Evolutionary conservation across 2,888 invertebrate species (phyloP).

Genomic region (Diloba caeruleocephala): DNA sequence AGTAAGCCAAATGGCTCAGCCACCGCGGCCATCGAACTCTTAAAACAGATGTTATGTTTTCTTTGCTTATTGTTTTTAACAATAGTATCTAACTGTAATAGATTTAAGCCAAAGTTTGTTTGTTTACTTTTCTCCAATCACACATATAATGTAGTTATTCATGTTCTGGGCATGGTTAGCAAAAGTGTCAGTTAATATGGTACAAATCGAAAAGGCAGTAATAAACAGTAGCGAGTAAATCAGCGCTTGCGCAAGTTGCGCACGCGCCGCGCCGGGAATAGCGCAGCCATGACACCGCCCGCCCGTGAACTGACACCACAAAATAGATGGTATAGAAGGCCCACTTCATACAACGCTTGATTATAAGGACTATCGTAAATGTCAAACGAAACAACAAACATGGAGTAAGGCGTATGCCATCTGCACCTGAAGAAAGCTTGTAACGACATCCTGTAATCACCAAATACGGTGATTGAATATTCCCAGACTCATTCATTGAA

Average conservation of each 20-base stretch:
- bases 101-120: not conserved
- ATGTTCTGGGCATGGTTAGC: not conserved
- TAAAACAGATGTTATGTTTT: too few species aligned
- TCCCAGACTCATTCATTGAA: too few species aligned
- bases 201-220: not conserved
- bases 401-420: too few species aligned
- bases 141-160: not conserved
- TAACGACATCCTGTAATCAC: too few species aligned
- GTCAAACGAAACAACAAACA: too few species aligned
- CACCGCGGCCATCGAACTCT: too few species aligned
- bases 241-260: slow-evolving; percentile 14
- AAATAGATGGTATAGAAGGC: not conserved
- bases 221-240: not conserved
- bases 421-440: too few species aligned
- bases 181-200: not conserved
- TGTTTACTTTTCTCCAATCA: not conserved
- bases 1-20: too few species aligned
- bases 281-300: slow-evolving; percentile 24
- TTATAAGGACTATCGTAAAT: too few species aligned
- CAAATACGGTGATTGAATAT: too few species aligned
- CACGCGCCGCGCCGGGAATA: slow-evolving; percentile 17
- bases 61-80: not conserved
- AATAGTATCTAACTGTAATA: not conserved
- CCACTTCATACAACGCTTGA: not conserved
- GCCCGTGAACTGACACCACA: slow-evolving; percentile 23